Evolutionary conservation across 1,140 invertebrate species (phyloP).

Genomic region (Leguminivora glycinivorella): DNA sequence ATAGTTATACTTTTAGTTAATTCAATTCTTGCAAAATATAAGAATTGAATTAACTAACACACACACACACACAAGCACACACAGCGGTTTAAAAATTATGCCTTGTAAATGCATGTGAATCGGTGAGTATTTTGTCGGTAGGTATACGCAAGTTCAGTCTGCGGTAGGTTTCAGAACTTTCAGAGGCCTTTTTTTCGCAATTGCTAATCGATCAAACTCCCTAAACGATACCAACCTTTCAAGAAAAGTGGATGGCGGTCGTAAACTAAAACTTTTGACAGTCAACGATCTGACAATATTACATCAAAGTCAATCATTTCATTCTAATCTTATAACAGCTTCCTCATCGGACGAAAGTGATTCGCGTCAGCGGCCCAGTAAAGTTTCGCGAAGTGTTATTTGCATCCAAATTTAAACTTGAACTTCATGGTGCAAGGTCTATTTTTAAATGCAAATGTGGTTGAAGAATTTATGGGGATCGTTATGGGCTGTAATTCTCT

Average conservation of each 20-base stretch:
- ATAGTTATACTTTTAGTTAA: too few relatives aligned
- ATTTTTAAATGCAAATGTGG: background rate
- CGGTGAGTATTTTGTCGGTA: too few relatives aligned
- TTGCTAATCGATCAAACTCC: background rate
- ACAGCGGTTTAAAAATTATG: too few relatives aligned
- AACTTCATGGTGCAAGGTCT: background rate
- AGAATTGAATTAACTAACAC: too few relatives aligned
- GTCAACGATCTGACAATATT: background rate
- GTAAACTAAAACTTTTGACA: background rate
- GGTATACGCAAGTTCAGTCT: too few relatives aligned
- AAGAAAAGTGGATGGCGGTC: background rate
- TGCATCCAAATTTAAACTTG: constrained; percentile 1
- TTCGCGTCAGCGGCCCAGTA: background rate
- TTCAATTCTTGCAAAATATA: too few relatives aligned
- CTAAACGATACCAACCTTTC: background rate
- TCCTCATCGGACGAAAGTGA: background rate
- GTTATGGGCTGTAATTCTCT: too few relatives aligned
- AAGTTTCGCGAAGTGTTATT: background rate
- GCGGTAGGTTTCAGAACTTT: too few relatives aligned
- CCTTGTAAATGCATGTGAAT: too few relatives aligned
- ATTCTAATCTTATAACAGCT: background rate
- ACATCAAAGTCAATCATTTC: background rate
- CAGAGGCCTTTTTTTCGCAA: too few relatives aligned
- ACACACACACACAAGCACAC: too few relatives aligned
- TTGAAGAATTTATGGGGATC: background rate